Conservation (phyloP, 2,888 invertebrate genomes). For the Drosophila seclusa region DNA sequence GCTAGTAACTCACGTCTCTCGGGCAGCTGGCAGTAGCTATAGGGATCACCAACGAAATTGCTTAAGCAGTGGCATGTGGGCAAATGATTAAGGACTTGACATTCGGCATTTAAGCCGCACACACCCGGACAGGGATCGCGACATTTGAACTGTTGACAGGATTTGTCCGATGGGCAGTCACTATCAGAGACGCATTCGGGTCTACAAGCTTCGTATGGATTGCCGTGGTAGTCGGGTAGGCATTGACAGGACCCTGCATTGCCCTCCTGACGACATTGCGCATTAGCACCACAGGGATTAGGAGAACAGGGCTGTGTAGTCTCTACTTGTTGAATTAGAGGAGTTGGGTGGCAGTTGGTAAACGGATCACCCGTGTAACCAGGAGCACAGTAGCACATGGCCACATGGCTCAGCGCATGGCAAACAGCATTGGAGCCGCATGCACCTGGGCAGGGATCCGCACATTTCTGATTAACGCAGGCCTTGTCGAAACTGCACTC, state of each 20-base stretch:
- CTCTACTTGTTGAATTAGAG: slow-evolving; percentile 71
- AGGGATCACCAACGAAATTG: slow-evolving; percentile 92
- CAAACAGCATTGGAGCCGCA: slow-evolving; percentile 87
- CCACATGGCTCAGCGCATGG: slow-evolving; percentile 87
- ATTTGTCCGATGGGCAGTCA: slow-evolving; percentile 90
- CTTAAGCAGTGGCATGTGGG: slow-evolving; percentile 89
- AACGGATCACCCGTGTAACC: slow-evolving; percentile 90
- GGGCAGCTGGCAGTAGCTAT: slow-evolving; percentile 87
- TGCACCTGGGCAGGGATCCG: slow-evolving; percentile 90
- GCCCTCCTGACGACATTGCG: slow-evolving; percentile 89
- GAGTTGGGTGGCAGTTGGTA: slow-evolving; percentile 85
- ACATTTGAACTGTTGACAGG: slow-evolving; percentile 91
- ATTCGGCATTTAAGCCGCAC: slow-evolving; percentile 90
- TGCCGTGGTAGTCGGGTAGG: slow-evolving; percentile 87
- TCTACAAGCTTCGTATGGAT: slow-evolving; percentile 90
- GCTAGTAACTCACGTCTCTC: slow-evolving; percentile 86
- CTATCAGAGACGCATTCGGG: slow-evolving; percentile 92
- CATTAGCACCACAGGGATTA: slow-evolving; percentile 89
- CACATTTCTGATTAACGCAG: slow-evolving; percentile 90
- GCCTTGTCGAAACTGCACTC: slow-evolving; percentile 89
- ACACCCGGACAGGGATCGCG: slow-evolving; percentile 92
- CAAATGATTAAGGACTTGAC: slow-evolving; percentile 90
- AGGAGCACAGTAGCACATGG: slow-evolving; percentile 87
- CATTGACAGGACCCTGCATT: slow-evolving; percentile 90
- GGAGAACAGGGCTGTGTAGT: slow-evolving; percentile 86